Percentiles rank a stretch among this genome's conserved stretches.
phyloP scores from a whole-genome alignment of 2,113 vertebrate species.

The Otis tarda region DNA sequence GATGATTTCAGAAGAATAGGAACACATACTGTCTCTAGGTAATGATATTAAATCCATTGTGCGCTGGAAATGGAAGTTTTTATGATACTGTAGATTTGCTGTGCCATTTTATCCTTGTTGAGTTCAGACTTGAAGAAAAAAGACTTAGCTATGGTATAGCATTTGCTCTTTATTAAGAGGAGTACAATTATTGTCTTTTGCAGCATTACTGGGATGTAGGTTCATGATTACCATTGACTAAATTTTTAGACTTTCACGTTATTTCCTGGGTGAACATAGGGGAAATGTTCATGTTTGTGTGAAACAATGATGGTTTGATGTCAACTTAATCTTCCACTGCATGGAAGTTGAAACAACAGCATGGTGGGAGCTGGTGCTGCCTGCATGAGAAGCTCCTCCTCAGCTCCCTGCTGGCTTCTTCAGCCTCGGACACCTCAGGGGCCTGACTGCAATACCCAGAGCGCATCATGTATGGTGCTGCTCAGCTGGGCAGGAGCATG shows the following conservation, averaged over 20 bases:
- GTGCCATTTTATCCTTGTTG: slow-evolving; percentile 10
- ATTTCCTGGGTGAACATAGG: not conserved
- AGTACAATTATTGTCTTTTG: not conserved
- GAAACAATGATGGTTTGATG: not conserved
- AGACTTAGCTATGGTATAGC: not conserved
- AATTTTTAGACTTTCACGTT: not conserved
- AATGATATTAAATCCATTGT: slow-evolving; percentile 29
- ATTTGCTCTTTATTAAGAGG: not conserved
- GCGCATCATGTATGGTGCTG: accelerated
- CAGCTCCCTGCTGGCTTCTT: not conserved
- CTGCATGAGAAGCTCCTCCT: not conserved
- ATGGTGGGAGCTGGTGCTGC: not conserved
- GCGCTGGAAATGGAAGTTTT: not conserved
- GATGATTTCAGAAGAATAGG: slow-evolving; percentile 22
- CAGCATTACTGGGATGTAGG: not conserved
- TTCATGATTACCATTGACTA: not conserved
- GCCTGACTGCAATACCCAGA: not conserved
- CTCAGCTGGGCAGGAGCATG: not conserved
- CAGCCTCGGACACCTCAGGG: accelerated
- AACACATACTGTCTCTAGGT: slow-evolving; percentile 19
- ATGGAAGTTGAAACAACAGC: not conserved
- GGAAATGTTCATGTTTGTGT: not conserved
- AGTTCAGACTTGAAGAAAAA: not conserved
- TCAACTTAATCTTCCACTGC: not conserved
- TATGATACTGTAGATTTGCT: not conserved